These are phyloP conservation scores for Paramormyrops kingsleyae DNA, from an alignment of 2,113 vertebrate genomes.

Conservation along the genomic window DNA sequence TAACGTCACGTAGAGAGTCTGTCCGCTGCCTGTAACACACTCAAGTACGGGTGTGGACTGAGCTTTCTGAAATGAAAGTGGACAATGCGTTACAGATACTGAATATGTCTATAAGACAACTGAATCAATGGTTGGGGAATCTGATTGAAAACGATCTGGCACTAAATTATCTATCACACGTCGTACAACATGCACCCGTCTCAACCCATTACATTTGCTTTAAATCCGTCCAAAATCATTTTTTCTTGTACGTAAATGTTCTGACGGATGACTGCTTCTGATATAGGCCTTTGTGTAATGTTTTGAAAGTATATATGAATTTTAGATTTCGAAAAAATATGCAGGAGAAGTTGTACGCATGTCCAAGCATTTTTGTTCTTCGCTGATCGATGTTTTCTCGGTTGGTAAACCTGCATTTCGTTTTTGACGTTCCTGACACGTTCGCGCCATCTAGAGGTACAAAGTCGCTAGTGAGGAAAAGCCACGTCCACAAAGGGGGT, in stretches of 20 bases:
- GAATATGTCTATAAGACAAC: background rate
- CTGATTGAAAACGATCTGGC: background rate
- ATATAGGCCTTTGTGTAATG: background rate
- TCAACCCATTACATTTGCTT: background rate
- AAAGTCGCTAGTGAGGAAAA: background rate
- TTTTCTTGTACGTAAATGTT: background rate
- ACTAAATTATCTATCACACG: background rate
- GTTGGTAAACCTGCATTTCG: background rate
- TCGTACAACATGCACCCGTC: background rate
- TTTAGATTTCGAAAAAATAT: background rate
- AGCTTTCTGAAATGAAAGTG: background rate
- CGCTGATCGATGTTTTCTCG: background rate
- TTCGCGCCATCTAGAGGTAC: conserved; percentile 15
- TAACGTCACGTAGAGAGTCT: background rate
- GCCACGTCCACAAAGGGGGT: background rate
- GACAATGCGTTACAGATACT: background rate
- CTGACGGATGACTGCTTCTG: background rate
- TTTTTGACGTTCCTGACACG: background rate
- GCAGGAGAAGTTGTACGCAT: background rate
- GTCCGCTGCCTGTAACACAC: background rate
- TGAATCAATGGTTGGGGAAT: background rate
- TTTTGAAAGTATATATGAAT: background rate
- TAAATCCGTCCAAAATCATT: background rate
- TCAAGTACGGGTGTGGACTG: background rate
- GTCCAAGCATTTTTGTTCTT: background rate